Evolutionary conservation across 2,888 invertebrate species (phyloP).

Genomic region (Spilarctia lutea): DNA sequence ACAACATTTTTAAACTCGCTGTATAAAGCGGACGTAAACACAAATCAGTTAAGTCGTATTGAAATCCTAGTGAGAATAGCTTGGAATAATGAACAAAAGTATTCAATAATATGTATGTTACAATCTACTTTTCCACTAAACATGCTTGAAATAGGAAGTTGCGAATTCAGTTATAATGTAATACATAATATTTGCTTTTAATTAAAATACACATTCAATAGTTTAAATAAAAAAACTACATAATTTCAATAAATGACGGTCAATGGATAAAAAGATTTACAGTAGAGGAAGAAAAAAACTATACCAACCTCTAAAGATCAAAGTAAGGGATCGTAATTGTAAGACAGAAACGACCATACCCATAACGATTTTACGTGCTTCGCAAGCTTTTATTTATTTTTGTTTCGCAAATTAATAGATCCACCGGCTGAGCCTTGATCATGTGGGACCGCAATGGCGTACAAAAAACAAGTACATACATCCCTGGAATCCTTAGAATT

Average conservation of each 20-base stretch:
- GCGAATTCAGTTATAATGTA: too few relatives aligned
- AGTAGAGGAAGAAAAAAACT: background rate
- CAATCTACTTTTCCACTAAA: too few relatives aligned
- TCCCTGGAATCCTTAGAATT: conserved; percentile 77
- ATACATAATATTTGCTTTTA: too few relatives aligned
- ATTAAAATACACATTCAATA: too few relatives aligned
- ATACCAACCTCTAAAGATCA: background rate
- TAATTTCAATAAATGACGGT: background rate
- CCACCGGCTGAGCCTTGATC: conserved; percentile 39
- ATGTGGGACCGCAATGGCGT: conserved; percentile 61
- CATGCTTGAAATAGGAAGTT: too few relatives aligned
- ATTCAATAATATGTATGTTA: too few relatives aligned
- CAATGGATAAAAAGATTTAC: background rate
- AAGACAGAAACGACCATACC: background rate
- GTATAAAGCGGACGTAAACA: background rate
- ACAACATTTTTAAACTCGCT: background rate
- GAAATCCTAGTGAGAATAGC: background rate
- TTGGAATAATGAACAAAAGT: background rate
- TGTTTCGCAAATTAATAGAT: conserved; percentile 32
- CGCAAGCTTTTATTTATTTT: conserved; percentile 2
- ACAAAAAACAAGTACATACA: conserved; percentile 73
- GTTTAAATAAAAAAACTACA: background rate
- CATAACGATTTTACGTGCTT: background rate
- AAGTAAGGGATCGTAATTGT: background rate
- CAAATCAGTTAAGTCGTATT: background rate